Evolutionary conservation across 1,140 invertebrate species (phyloP), one percentile per base, ranked within the genome.

Genomic region (Wasmannia auropunctata): DNA sequence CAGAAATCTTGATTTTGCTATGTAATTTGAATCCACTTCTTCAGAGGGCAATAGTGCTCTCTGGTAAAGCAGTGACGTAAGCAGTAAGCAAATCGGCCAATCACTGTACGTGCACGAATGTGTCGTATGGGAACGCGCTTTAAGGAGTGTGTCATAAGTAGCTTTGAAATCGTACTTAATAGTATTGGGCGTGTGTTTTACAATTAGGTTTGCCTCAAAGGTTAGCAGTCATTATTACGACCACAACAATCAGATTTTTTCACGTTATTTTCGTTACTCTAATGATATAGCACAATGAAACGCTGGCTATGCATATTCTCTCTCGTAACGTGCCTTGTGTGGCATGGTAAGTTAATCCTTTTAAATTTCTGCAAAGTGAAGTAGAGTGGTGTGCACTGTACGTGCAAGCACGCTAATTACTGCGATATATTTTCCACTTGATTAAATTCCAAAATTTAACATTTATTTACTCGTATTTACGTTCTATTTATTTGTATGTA

Each of bases 291-390:
- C 34, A 88, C 40, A 5, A 88, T 88, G 87, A 72, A 37, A 67
- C 31, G 65, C 11, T 54, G 4, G 25, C 58, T 54, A 22, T 40
- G 16, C n/a, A 19, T 63, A 34, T 14, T 88, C 16, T 43, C 60
- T 63, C 49, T 79, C 11, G 6, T 16, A 14, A 37, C 56, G 5
- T 85, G 40, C 22, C 63, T 88, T 14, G 16, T 67, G 7, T 79
- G 34, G 10, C 74, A 74, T 51, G 86, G 87, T 88, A 77, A 88
- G 65, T 54, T n/a, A n/a, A n/a, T n/a, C n/a, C n/a, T 84, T 10
- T 34, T 49, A n/a, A 46, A 76, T 49, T 85, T 43, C 11, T 16
- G 1, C 22, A n/a, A 43, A 63, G 43, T 76, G 14, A 0, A 51
- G 31, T 25, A 4, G 25, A 85, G 14, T 54, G 19, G 16, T 40